Conservation (phyloP, 2,888 invertebrate genomes). For the Dryadula phaetusa region DNA sequence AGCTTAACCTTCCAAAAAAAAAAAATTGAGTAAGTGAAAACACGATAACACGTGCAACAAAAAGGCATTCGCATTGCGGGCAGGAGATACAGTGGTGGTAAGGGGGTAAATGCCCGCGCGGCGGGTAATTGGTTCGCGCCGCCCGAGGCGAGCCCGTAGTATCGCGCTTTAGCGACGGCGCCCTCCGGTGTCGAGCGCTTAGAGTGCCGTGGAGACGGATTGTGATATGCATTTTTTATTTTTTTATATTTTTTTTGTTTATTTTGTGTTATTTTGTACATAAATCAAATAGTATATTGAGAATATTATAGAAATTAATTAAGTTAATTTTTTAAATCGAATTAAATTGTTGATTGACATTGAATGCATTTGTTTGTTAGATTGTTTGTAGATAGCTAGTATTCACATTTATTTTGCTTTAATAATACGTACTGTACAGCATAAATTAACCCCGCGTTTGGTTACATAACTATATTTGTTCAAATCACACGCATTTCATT, state of each 20-base stretch:
- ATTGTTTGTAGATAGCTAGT: no score
- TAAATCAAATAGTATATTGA: no score
- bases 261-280: not conserved
- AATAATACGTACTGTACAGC: no score
- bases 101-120: conserved; percentile 78
- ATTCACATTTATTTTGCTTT: no score
- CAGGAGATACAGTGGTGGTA: conserved; percentile 71
- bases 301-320: no score
- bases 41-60: conserved; percentile 54
- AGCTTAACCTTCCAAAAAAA: not conserved
- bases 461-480: no score
- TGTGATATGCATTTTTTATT: conserved; percentile 47
- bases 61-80: conserved; percentile 74
- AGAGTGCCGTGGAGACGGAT: conserved; percentile 58
- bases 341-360: no score
- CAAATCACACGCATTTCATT: not conserved
- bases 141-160: conserved; percentile 84
- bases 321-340: no score
- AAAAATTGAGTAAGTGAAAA: conserved; percentile 25
- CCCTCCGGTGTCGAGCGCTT: conserved; percentile 79
- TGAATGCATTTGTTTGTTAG: no score
- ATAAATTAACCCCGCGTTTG: no score
- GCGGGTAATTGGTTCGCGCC: conserved; percentile 84
- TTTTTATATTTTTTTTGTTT: conserved; percentile 28
- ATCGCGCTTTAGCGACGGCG: conserved; percentile 84